Evolutionary conservation across 2,888 invertebrate genomes (phyloP).

Genomic region (Lordiphosa fenestrarum): DNA sequence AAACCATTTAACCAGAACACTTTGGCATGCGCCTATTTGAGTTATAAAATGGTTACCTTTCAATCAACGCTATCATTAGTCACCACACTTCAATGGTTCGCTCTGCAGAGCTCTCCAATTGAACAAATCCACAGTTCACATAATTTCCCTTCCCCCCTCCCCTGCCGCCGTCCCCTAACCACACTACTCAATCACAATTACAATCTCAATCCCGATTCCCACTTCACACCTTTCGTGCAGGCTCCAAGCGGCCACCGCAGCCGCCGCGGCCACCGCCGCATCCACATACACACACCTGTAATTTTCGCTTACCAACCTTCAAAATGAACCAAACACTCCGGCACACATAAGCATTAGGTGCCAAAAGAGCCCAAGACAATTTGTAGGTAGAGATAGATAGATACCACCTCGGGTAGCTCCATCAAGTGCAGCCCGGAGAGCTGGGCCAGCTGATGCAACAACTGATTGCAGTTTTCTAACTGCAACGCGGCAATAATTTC

Average conservation of each 20-base stretch:
- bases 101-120: conserved; percentile 5
- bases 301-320: conserved; percentile 48
- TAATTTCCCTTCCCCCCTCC: conserved; percentile 34
- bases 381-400: conserved; percentile 43
- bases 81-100: conserved; percentile 16
- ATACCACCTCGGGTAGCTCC: conserved; percentile 1
- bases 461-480: conserved; percentile 68
- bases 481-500: conserved; percentile 63
- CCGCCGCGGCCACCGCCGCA: conserved; percentile 7
- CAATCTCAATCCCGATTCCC: conserved; percentile 31
- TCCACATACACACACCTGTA: conserved; percentile 58
- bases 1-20: conserved; percentile 1
- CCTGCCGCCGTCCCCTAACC: conserved; percentile 13
- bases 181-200: background rate
- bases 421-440: conserved; percentile 6
- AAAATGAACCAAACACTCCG: conserved; percentile 4
- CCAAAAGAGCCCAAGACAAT: conserved; percentile 39
- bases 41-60: conserved; percentile 29
- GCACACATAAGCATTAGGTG: background rate
- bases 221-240: conserved; percentile 56
- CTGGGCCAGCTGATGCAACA: conserved; percentile 46
- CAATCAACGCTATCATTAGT: conserved; percentile 40
- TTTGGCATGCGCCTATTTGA: conserved; percentile 19
- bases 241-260: conserved; percentile 30
- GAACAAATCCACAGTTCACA: conserved; percentile 8